Percentiles rank a stretch among this genome's conserved stretches.
Conservation (phyloP, 2,888 invertebrate genomes). For the Melanostoma mellinum region DNA sequence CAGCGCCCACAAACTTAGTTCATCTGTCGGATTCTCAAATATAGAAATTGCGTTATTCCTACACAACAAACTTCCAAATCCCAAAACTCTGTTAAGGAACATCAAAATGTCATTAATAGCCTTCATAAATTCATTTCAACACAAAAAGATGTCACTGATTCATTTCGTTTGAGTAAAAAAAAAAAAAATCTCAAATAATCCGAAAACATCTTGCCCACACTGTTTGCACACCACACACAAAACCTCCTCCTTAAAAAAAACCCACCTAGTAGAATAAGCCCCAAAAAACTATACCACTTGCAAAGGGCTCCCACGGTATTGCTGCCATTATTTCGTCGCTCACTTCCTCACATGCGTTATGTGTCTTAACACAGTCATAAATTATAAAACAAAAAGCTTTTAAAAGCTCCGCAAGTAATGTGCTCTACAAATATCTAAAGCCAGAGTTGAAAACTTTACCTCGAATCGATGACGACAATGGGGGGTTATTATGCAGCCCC, state of each 20-base stretch:
- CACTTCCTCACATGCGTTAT: conserved; percentile 69
- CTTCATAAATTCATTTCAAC: too few species aligned
- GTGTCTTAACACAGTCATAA: conserved; percentile 39
- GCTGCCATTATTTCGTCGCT: conserved; percentile 49
- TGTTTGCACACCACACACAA: conserved; percentile 25
- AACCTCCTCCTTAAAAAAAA: neutral
- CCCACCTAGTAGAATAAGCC: conserved; percentile 15
- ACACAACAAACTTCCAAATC: too few species aligned
- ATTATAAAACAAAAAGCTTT: conserved; percentile 23
- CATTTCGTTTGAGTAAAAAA: too few species aligned
- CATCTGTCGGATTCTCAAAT: too few species aligned
- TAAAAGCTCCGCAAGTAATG: conserved; percentile 17
- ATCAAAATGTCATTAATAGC: too few species aligned
- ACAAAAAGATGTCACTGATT: too few species aligned
- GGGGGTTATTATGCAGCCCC: conserved; percentile 42
- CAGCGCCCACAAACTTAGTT: too few species aligned
- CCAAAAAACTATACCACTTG: conserved; percentile 8
- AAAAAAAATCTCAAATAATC: neutral
- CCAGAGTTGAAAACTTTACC: conserved; percentile 46
- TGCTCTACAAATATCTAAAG: neutral
- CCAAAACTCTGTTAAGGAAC: too few species aligned
- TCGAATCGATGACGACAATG: conserved; percentile 72
- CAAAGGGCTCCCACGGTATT: conserved; percentile 51
- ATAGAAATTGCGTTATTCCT: too few species aligned
- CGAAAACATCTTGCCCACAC: conserved; percentile 62